Evolutionary conservation across 2,113 vertebrate genomes (phyloP).

Genomic region (Ramphastos sulfuratus): DNA sequence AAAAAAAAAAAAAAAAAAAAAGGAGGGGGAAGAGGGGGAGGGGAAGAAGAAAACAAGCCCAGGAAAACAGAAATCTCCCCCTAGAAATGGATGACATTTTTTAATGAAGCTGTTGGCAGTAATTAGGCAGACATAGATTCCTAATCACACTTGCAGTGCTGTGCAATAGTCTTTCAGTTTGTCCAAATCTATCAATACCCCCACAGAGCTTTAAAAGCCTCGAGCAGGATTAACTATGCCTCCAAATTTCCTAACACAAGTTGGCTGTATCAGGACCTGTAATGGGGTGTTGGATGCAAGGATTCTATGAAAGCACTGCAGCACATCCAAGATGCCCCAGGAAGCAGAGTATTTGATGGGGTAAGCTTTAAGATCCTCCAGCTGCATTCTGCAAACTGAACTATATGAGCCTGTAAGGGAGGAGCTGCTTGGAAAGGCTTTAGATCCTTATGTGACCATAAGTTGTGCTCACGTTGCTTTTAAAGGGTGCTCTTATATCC

Average conservation of each 20-base stretch:
- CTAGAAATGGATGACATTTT: not conserved
- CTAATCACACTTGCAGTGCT: not conserved
- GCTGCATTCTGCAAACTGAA: not conserved
- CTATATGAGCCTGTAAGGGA: not conserved
- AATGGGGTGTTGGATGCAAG: not conserved
- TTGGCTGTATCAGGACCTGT: not conserved
- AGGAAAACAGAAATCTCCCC: not conserved
- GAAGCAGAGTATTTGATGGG: not conserved
- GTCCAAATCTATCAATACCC: not conserved
- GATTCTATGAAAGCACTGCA: not conserved
- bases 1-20: no score
- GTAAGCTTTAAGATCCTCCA: not conserved
- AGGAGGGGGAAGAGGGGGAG: not conserved
- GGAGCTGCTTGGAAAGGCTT: not conserved
- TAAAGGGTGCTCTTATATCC: not conserved
- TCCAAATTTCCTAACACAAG: not conserved
- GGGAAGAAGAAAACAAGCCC: not conserved
- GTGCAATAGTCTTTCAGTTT: not conserved
- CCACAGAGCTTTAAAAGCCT: not conserved
- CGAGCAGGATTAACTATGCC: rapidly evolving
- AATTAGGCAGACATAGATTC: not conserved
- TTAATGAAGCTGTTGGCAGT: not conserved
- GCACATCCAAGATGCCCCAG: not conserved
- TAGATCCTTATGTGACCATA: not conserved
- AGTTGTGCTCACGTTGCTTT: not conserved